Percentiles rank a stretch among this genome's conserved stretches.
phyloP scores from a whole-genome alignment of 2,113 vertebrate species.

The Desmodus rotundus region DNA sequence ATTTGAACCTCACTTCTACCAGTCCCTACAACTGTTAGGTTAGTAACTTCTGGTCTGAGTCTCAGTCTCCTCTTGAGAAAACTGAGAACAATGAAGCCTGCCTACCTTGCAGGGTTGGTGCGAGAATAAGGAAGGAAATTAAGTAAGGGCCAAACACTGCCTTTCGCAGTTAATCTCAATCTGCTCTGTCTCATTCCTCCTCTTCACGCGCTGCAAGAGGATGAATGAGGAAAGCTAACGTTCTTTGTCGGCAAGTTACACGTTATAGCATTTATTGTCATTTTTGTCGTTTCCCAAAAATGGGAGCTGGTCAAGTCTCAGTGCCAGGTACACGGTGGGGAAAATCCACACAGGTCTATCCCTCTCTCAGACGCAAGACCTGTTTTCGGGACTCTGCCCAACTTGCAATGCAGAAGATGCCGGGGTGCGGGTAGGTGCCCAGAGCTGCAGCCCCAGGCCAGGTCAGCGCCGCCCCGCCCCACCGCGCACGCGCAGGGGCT shows the following conservation, averaged over 20 bases:
- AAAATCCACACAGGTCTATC: neutral
- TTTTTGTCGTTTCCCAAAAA: neutral
- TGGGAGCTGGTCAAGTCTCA: neutral
- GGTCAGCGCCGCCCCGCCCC: accelerated
- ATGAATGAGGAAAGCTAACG: neutral
- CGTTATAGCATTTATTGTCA: neutral
- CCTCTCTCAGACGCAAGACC: no score
- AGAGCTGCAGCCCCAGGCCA: accelerated
- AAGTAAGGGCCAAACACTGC: no score
- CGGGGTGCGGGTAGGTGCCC: accelerated
- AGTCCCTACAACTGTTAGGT: neutral
- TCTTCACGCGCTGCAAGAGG: neutral
- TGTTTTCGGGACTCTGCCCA: no score
- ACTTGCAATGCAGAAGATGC: accelerated
- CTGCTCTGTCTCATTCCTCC: neutral
- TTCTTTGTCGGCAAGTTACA: neutral
- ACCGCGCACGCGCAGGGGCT: conserved; percentile 36
- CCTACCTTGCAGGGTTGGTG: neutral
- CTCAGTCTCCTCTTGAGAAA: neutral
- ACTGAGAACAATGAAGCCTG: neutral
- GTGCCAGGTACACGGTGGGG: neutral
- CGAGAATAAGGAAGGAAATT: neutral
- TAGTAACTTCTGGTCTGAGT: neutral
- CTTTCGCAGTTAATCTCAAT: neutral
- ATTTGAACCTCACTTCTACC: neutral